Evolutionary conservation across 2,113 vertebrate species (phyloP), one percentile per base, ranked within the genome.

Genomic region (Ptilonorhynchus violaceus): DNA sequence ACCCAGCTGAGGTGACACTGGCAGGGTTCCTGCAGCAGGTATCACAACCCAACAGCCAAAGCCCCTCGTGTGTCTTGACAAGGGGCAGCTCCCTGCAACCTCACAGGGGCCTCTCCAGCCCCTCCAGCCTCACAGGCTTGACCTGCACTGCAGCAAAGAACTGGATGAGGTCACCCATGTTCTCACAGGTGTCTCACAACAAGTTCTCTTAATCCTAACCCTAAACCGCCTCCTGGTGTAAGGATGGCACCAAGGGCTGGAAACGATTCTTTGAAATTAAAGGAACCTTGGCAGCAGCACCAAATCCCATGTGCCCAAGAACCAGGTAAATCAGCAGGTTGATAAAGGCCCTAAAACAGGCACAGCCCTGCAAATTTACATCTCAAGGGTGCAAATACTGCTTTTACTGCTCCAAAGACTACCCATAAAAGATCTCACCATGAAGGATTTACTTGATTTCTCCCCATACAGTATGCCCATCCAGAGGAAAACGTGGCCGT

Each of bases 401-500:
- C 15, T 70, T 70, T 42, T 9, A 27, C 31, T 30, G 63, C 63
- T 92, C 70, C 79, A 24, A 19, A 49, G 27, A 11, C 15, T 49
- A 9, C 3, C 14, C 70, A 13, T 1, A 4, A 72, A 60, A 49
- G 39, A 33, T 52, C 24, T 46, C 30, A 13, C 41, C 22, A 10
- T 3, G 3, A 4, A 64, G 46, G 46, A n/a, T 17, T 37, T 13
- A 7, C 28, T 42, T 3, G 7, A 41, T 63, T 66, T 42, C 59
- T 62, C 46, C 79, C 67, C 11, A 31, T 1, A 4, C 42, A 31
- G 14, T 1, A 59, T n/a, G 75, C 56, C 24, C 37, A 11, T 2
- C 37, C 46, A 4, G 9, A 3, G 30, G 30, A 39, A 58, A 64
- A 58, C 0, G 0, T 0, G 8, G 20, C 31, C 0, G 0, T 7